Conservation (phyloP, 2,797 vertebrate species). For the Mormyrus hasselquistii region DNA sequence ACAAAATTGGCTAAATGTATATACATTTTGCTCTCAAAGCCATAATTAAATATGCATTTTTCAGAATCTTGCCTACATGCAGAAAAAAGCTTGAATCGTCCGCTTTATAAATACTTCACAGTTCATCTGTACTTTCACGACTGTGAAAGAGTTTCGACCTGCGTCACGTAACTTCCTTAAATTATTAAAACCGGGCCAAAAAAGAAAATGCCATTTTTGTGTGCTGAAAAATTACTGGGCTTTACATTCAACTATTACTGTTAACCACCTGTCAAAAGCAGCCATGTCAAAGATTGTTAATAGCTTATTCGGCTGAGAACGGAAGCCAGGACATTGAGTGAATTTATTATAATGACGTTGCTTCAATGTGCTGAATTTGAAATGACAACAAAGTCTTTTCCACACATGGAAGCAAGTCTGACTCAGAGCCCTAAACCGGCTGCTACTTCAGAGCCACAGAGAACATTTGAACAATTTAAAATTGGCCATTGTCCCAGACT, state of each 20-base stretch:
- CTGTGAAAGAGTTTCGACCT: not conserved
- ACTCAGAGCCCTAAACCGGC: not conserved
- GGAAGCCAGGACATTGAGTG: not conserved
- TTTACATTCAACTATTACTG: not conserved
- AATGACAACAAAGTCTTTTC: not conserved
- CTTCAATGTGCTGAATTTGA: not conserved
- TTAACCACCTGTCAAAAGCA: not conserved
- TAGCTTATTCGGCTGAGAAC: not conserved
- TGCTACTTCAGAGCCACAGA: not conserved
- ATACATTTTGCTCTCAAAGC: not conserved
- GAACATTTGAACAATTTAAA: not conserved
- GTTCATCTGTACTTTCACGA: not conserved
- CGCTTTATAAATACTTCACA: not conserved
- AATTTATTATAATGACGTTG: not conserved
- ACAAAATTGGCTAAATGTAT: not conserved
- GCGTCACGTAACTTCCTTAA: not conserved
- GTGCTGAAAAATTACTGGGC: not conserved
- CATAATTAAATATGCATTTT: conserved; percentile 1
- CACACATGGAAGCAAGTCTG: not conserved
- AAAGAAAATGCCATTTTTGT: not conserved
- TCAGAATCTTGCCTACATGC: not conserved
- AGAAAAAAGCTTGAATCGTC: not conserved
- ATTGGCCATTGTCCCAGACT: not conserved
- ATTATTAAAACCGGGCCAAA: not conserved
- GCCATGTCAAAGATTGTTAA: not conserved